Percentiles rank a stretch among this genome's conserved stretches.
Conservation (phyloP, 2,888 invertebrate species). For the Coecobrya sp. region DNA sequence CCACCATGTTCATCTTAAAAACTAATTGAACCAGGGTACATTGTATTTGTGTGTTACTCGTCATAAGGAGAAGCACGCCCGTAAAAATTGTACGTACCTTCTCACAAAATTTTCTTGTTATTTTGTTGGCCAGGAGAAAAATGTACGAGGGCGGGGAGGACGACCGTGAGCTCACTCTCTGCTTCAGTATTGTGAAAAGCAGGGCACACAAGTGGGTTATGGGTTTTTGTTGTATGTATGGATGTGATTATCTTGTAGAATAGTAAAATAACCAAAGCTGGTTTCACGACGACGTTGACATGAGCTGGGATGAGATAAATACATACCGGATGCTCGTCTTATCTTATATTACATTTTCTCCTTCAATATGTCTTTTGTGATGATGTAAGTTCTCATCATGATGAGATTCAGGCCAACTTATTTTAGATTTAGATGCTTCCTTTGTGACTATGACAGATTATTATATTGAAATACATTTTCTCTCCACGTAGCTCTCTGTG, state of each 20-base stretch:
- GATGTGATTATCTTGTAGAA: slow-evolving; percentile 23
- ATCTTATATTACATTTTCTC: slow-evolving; percentile 41
- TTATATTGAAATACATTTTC: slow-evolving; percentile 24
- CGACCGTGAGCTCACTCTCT: background rate
- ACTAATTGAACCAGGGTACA: slow-evolving; percentile 31
- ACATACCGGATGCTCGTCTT: slow-evolving; percentile 2
- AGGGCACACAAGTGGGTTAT: background rate
- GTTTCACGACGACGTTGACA: background rate
- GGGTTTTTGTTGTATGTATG: background rate
- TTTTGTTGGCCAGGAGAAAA: background rate
- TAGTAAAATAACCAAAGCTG: slow-evolving; percentile 20
- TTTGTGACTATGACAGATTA: slow-evolving; percentile 47
- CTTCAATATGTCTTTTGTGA: slow-evolving; percentile 37
- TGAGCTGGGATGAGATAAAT: slow-evolving; percentile 3
- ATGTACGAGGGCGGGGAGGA: background rate
- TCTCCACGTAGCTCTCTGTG: background rate
- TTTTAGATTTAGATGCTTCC: slow-evolving; percentile 31
- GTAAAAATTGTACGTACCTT: slow-evolving; percentile 31
- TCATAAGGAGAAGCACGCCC: slow-evolving; percentile 1
- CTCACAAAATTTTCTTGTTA: background rate
- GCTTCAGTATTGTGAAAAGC: background rate
- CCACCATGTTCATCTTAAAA: slow-evolving; percentile 35
- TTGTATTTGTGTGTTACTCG: background rate
- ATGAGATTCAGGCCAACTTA: slow-evolving; percentile 30
- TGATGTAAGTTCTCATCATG: slow-evolving; percentile 25